Evolutionary conservation across 2,113 vertebrate species (phyloP), one percentile per base, ranked within the genome.

Genomic region (Sphaerodactylus townsendi): DNA sequence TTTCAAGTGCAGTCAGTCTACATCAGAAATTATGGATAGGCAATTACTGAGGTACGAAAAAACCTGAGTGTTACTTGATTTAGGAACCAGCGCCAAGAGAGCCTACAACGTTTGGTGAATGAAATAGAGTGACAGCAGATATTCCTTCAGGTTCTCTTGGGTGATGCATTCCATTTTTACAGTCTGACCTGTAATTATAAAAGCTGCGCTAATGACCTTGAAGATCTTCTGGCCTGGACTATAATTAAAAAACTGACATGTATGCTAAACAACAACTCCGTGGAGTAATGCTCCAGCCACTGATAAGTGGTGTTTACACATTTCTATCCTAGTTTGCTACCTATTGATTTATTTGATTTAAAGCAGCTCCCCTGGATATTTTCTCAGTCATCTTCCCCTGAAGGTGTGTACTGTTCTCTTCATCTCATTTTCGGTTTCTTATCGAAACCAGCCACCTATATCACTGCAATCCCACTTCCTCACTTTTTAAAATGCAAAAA

Each of bases 131-230:
- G 59, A 30, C 65, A 92, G 48, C 19, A 82, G 82, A 8, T 50
- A 62, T 81, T 92, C 11, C 5, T 70, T 48, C 68, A 17, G 8
- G 10, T 79, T 93, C 85, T 79, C 83, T 17, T 82, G 78, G 66
- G 83, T 81, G 39, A 92, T 93, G 91, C 86, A 48, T 82, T 91
- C 87, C 83, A 74, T 88, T 91, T 91, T 86, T 77, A 90, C 82
- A 91, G 87, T 59, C 90, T 71, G 87, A 68, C 37, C 46, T 93
- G 81, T 83, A 93, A 95, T 91, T 94, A 92, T 89, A 77, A 94
- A 93, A 93, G 78, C n/a, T 50, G 3, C 48, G 92, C 84, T 44
- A 88, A 79, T 85, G 90, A 90, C 83, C 89, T 91, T 91, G 88
- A 93, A 41, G 86, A 90, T 87, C 37, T 92, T 85, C 70, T 93